phyloP scores from a whole-genome alignment of 1,140 invertebrate genomes.

The Galleria mellonella region DNA sequence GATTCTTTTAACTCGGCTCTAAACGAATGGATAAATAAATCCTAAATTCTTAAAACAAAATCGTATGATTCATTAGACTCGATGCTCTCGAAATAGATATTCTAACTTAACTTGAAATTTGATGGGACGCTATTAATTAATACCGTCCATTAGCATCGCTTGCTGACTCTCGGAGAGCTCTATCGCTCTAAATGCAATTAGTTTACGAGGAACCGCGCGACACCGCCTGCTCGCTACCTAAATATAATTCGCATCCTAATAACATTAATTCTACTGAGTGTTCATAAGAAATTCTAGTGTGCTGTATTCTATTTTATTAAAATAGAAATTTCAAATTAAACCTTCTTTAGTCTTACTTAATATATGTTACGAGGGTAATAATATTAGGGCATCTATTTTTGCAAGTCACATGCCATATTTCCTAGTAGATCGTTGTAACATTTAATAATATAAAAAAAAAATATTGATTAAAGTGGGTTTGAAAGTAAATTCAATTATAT shows the following conservation, averaged over 20 bases:
- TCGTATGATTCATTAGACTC: background rate
- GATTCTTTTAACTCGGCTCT: background rate
- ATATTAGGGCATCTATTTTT: no score
- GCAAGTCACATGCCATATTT: no score
- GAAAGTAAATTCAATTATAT: no score
- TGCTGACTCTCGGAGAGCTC: slow-evolving; percentile 33
- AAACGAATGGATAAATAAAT: no score
- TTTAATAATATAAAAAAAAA: no score
- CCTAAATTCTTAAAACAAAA: no score
- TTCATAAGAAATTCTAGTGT: slow-evolving; percentile 44
- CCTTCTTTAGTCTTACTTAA: no score
- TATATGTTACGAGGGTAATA: no score
- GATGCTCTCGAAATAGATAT: slow-evolving; percentile 16
- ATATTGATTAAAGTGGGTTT: no score
- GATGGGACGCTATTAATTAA: slow-evolving; percentile 55
- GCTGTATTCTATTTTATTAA: background rate
- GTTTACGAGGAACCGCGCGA: slow-evolving; percentile 33
- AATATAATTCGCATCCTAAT: slow-evolving; percentile 53
- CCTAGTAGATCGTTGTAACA: no score
- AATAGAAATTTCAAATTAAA: no score
- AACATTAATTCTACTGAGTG: slow-evolving; percentile 38
- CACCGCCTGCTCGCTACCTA: slow-evolving; percentile 44
- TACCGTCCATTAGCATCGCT: slow-evolving; percentile 56
- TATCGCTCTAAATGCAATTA: slow-evolving; percentile 57
- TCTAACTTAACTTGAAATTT: slow-evolving; percentile 36